Evolutionary conservation across 2,113 vertebrate species (phyloP).

Genomic region (Xerus inauris): DNA sequence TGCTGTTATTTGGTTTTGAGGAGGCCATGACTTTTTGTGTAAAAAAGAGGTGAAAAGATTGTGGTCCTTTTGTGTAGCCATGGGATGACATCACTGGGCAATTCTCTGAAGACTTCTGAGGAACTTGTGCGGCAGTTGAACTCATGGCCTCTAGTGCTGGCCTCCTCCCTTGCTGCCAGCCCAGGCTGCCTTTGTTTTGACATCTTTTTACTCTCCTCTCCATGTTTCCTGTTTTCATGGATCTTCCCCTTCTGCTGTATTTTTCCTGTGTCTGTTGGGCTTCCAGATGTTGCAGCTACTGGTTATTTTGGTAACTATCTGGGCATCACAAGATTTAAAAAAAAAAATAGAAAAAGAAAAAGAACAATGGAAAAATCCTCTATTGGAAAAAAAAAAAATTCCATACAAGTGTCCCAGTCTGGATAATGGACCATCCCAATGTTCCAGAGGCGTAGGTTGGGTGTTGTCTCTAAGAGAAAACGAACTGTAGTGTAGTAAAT

Average conservation of each 20-base stretch:
- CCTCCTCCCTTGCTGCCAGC: neutral
- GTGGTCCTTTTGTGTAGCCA: constrained; percentile 69
- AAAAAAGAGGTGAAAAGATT: constrained; percentile 76
- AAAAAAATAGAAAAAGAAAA: constrained; percentile 66
- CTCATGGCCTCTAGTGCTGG: constrained; percentile 47
- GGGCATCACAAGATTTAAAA: constrained; percentile 74
- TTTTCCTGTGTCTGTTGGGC: constrained; percentile 88
- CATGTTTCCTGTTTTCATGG: constrained; percentile 89
- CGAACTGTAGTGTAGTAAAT: neutral
- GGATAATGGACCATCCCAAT: neutral
- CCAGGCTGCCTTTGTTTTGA: constrained; percentile 87
- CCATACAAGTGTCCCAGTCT: constrained; percentile 60
- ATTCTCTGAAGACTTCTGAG: constrained; percentile 85
- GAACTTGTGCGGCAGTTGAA: constrained; percentile 76
- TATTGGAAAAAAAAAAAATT: constrained; percentile 57
- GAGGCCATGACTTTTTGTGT: neutral
- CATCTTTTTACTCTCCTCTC: constrained; percentile 86
- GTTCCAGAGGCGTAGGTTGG: constrained; percentile 13
- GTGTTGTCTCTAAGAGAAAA: neutral
- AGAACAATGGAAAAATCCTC: constrained; percentile 84
- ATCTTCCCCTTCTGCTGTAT: constrained; percentile 85
- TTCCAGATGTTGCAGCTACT: constrained; percentile 85
- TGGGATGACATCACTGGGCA: constrained; percentile 63
- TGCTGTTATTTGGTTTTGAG: neutral
- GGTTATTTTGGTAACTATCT: constrained; percentile 87